phyloP scores from a whole-genome alignment of 2,888 invertebrate species.

The Scaptomyza tumidula region DNA sequence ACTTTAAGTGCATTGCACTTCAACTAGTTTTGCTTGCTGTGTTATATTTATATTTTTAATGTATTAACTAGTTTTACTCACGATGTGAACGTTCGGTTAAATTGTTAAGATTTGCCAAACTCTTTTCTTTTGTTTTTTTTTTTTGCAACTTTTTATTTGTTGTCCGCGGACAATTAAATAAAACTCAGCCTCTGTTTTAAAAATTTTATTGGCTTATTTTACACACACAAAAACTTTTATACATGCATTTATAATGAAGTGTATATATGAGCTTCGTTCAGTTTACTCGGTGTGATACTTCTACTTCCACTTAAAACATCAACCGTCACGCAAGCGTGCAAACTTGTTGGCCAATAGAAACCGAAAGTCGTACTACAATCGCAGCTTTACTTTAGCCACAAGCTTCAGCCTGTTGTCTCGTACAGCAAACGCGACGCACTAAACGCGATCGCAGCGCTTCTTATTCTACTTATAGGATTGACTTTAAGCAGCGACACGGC shows the following conservation, averaged over 20 bases:
- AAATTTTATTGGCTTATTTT: constrained; percentile 5
- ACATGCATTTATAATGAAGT: constrained; percentile 5
- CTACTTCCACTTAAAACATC: constrained; percentile 32
- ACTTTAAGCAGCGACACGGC: constrained; percentile 9
- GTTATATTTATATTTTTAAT: not conserved
- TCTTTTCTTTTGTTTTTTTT: constrained; percentile 8
- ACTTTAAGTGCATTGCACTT: constrained; percentile 54
- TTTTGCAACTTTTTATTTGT: not conserved
- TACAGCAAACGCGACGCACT: constrained; percentile 71
- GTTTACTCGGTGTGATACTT: constrained; percentile 35
- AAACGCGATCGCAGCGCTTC: constrained; percentile 71
- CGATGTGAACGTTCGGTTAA: constrained; percentile 1
- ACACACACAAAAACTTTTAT: not conserved
- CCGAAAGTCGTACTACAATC: constrained; percentile 36
- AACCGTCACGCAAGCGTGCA: constrained; percentile 59
- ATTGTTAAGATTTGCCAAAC: not conserved
- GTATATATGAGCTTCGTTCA: constrained; percentile 25
- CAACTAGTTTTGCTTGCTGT: constrained; percentile 35
- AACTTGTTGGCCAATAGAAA: constrained; percentile 53
- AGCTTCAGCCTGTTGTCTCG: constrained; percentile 44
- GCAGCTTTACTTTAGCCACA: not conserved
- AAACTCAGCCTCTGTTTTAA: constrained; percentile 13
- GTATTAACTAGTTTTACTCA: constrained; percentile 15
- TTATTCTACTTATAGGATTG: constrained; percentile 76
- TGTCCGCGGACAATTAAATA: constrained; percentile 1